Evolutionary conservation across 2,113 vertebrate species (phyloP).

Genomic region (Tragelaphus strepsiceros): DNA sequence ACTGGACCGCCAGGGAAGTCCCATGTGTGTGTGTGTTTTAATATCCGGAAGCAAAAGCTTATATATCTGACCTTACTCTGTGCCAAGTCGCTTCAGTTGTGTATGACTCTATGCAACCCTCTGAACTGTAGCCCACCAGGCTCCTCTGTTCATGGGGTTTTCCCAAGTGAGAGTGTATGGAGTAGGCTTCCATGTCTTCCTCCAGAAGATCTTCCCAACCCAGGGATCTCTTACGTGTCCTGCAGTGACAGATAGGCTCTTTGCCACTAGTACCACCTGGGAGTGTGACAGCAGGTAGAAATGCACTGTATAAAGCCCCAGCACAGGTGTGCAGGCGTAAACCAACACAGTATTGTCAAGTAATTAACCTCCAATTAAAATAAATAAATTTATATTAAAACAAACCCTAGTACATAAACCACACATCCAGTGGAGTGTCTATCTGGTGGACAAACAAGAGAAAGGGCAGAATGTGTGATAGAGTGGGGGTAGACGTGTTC

Average conservation of each 20-base stretch:
- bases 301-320: background rate
- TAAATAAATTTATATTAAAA: too few relatives aligned
- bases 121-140: background rate
- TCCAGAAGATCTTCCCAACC: background rate
- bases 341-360: too few relatives aligned
- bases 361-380: too few relatives aligned
- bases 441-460: background rate
- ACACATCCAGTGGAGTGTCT: background rate
- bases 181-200: background rate
- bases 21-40: background rate
- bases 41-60: background rate
- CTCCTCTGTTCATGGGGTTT: background rate
- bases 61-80: background rate
- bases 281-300: background rate
- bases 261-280: background rate
- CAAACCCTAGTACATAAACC: background rate
- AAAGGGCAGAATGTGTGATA: background rate
- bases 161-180: background rate
- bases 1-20: background rate
- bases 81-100: background rate
- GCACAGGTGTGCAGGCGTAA: too few relatives aligned
- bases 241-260: background rate
- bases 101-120: background rate
- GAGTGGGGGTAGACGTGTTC: too few relatives aligned
- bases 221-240: background rate